These are phyloP conservation scores for Muntiacus reevesi DNA, from an alignment of 2,113 vertebrate genomes.

Conservation along the genomic window DNA sequence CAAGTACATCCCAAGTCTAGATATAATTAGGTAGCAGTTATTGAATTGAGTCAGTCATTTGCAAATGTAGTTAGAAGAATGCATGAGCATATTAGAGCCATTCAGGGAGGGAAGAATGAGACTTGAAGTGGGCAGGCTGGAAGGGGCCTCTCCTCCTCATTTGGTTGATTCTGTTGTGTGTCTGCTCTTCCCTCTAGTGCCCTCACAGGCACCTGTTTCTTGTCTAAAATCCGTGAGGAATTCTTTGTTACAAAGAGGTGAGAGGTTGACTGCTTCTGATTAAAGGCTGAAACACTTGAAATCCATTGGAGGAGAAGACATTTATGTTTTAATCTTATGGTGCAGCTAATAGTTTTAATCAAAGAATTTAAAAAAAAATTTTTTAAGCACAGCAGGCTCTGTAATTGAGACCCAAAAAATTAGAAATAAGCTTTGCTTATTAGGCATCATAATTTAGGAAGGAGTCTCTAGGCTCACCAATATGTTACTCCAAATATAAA, in stretches of 20 bases:
- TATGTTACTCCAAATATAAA: not conserved
- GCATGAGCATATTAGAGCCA: not conserved
- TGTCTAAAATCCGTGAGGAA: not conserved
- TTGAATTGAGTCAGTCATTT: slow-evolving; percentile 19
- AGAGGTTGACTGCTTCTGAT: slow-evolving; percentile 15
- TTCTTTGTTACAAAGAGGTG: not conserved
- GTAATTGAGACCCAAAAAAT: not conserved
- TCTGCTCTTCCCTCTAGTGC: not conserved
- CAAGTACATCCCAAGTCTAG: not conserved
- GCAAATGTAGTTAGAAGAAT: slow-evolving; percentile 16
- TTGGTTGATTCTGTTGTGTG: not conserved
- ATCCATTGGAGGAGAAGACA: not conserved
- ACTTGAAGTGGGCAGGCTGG: not conserved
- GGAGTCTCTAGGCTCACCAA: not conserved
- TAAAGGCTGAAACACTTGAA: not conserved
- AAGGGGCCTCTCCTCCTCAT: not conserved
- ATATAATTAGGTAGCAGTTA: slow-evolving; percentile 8
- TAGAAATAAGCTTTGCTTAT: slow-evolving; percentile 4
- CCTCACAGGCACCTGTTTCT: not conserved
- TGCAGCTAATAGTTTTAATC: slow-evolving; percentile 18
- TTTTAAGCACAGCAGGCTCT: not conserved
- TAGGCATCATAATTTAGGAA: not conserved
- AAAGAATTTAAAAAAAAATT: not conserved
- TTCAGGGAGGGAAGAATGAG: not conserved
- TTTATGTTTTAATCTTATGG: not conserved